Evolutionary conservation across 2,113 vertebrate species (phyloP).

Genomic region (Pseudopipra pipra): DNA sequence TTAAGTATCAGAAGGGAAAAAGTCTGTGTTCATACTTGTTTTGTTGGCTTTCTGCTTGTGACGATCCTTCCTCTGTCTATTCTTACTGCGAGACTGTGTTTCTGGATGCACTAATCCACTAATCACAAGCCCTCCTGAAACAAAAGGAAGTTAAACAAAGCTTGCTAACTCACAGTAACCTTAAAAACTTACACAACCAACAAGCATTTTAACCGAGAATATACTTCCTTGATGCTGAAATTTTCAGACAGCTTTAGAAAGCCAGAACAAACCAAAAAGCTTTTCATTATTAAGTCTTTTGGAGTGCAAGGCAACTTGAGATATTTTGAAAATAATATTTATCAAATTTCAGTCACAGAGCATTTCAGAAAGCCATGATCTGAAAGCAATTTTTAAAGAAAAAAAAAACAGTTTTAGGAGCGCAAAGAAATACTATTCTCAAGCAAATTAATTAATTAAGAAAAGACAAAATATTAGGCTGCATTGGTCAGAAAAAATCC

Average conservation of each 20-base stretch:
- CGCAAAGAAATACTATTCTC: neutral
- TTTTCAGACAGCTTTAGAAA: neutral
- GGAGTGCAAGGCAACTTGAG: neutral
- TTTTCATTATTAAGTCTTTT: neutral
- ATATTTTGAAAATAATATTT: neutral
- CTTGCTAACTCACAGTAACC: neutral
- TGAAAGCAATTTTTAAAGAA: neutral
- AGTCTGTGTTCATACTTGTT: conserved; percentile 53
- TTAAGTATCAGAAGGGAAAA: neutral
- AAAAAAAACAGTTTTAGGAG: neutral
- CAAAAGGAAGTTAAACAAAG: neutral
- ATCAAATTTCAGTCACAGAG: neutral
- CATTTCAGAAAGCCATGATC: neutral
- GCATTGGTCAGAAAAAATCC: neutral
- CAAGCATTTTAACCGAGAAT: neutral
- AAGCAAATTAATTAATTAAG: neutral
- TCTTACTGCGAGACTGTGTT: neutral
- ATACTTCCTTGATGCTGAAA: neutral
- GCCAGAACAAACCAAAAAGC: neutral
- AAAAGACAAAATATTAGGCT: neutral
- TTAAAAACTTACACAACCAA: neutral
- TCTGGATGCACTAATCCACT: conserved; percentile 63
- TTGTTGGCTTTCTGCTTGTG: neutral
- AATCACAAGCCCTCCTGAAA: conserved; percentile 68
- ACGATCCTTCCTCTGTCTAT: neutral